Evolutionary conservation across 2,113 vertebrate species (phyloP).

Genomic region (Chamaetylas fuelleborni): DNA sequence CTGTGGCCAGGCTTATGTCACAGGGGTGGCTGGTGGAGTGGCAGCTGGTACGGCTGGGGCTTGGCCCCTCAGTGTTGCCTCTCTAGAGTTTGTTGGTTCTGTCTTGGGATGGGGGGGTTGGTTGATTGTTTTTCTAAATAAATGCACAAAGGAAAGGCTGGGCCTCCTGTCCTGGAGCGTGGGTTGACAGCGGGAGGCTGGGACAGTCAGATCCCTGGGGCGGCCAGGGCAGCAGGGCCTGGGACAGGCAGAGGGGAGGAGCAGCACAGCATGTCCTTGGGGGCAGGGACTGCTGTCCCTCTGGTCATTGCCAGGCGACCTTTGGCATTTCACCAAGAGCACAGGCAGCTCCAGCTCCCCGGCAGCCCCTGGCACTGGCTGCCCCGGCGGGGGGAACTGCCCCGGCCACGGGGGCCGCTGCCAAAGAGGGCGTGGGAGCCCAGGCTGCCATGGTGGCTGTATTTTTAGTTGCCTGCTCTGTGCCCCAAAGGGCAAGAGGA

Average conservation of each 20-base stretch:
- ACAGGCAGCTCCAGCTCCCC: background rate
- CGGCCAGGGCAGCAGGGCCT: background rate
- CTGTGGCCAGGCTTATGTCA: background rate
- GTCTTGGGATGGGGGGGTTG: background rate
- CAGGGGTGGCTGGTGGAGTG: background rate
- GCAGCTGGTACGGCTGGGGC: slow-evolving; percentile 23
- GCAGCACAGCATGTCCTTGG: background rate
- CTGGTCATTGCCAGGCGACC: background rate
- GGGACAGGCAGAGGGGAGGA: background rate
- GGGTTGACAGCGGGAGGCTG: background rate
- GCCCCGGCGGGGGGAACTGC: background rate
- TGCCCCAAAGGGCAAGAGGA: background rate
- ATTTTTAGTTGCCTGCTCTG: background rate
- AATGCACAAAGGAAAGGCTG: slow-evolving; percentile 30
- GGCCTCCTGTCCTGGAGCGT: background rate
- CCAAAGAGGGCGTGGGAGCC: slow-evolving; percentile 37
- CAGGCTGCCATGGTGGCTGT: background rate
- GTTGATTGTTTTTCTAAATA: slow-evolving; percentile 52
- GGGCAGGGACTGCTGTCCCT: background rate
- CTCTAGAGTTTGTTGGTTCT: slow-evolving; percentile 32
- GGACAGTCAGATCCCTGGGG: background rate
- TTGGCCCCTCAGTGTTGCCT: background rate
- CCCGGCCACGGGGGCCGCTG: background rate
- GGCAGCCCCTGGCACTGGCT: slow-evolving; percentile 45
- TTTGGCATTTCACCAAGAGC: slow-evolving; percentile 30